Base-by-base conservation (phyloP, 2,797 vertebrate genomes). In the Coccyzus lansbergi region DNA sequence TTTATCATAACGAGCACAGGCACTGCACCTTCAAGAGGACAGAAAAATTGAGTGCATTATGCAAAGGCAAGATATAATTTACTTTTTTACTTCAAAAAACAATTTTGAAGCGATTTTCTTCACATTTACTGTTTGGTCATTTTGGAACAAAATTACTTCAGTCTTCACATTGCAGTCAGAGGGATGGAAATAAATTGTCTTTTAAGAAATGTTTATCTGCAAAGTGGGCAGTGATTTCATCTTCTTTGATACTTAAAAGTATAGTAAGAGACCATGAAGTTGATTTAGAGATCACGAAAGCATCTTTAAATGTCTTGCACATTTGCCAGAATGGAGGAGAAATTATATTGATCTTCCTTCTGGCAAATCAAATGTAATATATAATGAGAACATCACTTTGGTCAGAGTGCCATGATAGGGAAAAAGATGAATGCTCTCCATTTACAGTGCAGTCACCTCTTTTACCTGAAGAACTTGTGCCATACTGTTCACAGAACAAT, bases 391-490 rank as follows among this genome's bases (percentile, higher is more conserved):
- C 51, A 49, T 72, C 12, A 3, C n/a, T 83, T 75, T 59, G 51
- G 17, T 63, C 58, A 48, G 56, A 46, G n/a, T 51, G 21, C 21
- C 13, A 1, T 36, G 58, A 7, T 44, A 24, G 26, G 24, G 49
- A 20, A 42, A 21, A 19, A 58, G 34, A 15, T 7, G 17, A 49
- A 26, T 10, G 26, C 36, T 53, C 5, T 40, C 10, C 1, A 0
- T 10, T 62, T 29, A 19, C 0, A 0, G 12, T 2, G 21, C 52
- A 26, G 60, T 60, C 2, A 0, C 12, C 26, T 44, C 10, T 70
- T 76, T 19, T n/a, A 25, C 36, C 46, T 51, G 25, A 18, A 34
- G n/a, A 4, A 4, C 36, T 68, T 67, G 3, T 7, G 15, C 69
- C 20, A 2, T 24, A 2, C 44, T 53, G 12, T 58, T 64, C 25